phyloP scores from a whole-genome alignment of 2,113 vertebrate species.

The Bagarius yarrelli region DNA sequence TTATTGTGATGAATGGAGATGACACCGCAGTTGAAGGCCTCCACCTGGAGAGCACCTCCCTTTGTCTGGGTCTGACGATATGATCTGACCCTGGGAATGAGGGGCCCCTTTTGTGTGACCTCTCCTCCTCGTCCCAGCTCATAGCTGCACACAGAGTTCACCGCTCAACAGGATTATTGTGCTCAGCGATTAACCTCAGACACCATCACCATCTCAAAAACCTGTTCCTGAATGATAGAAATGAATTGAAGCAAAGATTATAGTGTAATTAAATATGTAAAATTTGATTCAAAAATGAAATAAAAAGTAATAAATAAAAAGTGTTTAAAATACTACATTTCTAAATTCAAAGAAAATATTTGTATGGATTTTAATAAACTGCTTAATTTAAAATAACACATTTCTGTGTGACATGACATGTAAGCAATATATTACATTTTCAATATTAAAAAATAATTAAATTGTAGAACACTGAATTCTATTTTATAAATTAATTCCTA shows the following conservation, averaged over 20 bases:
- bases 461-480: too few species aligned
- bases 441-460: not conserved
- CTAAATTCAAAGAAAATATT: not conserved
- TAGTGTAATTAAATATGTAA: too few species aligned
- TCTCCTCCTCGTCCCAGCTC: constrained; percentile 37
- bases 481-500: not conserved
- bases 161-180: constrained; percentile 15
- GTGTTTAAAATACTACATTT: too few species aligned
- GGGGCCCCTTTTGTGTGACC: constrained; percentile 66
- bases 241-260: not conserved
- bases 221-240: not conserved
- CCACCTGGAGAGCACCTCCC: constrained; percentile 54
- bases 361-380: not conserved
- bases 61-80: constrained; percentile 72
- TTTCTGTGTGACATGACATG: not conserved
- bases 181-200: not conserved
- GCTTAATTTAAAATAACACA: not conserved
- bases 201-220: not conserved
- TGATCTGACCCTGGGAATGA: constrained; percentile 66
- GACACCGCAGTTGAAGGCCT: constrained; percentile 24
- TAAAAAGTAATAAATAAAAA: too few species aligned
- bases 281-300: too few species aligned
- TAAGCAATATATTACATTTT: not conserved
- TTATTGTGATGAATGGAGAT: constrained; percentile 45
- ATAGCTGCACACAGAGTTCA: constrained; percentile 47